Base-by-base conservation (phyloP, 1,140 invertebrate species). In the Amphibalanus amphitrite region DNA sequence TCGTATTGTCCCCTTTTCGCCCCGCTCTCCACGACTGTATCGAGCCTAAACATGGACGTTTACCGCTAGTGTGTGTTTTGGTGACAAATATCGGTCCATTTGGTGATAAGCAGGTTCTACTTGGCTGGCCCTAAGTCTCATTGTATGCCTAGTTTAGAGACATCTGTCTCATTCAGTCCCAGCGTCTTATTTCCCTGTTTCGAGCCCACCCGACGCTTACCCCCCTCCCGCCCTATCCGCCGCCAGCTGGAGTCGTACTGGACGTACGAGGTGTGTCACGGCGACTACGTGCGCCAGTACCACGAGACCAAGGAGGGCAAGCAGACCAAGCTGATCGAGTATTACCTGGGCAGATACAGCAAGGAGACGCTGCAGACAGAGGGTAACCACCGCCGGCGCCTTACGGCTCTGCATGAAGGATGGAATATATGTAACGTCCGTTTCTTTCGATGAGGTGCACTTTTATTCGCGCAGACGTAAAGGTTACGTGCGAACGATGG, bases 251-350 rank as follows among this genome's bases (percentile, higher is more conserved):
- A 98, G 80, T 88, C 89, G 65, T 98, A 96, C 80, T 98, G 95
- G 96, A 94, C 91, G 0, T 98, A 98, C 82, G 94, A 98, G 82
- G 83, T 98, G 17, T 98, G 96, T 78, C 95, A 98, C 83, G 94
- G 94, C 8, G 84, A 85, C 75, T 88, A 90, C 79, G 86, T 98
- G 3, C 83, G 90, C 20, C 96, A 98, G 78, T 98, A 94, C 81
- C 95, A 98, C 80, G 95, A 97, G 81, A 92, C 64, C 64, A 65
- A 26, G 74, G 93, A 96, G 81, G 90, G 87, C 74, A 92, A 91
- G 78, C 88, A 97, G 81, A 92, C 64, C 64, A 65, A 26, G 64
- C 80, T 88, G 0, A 90, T 93, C 79, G 89, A 93, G 77, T 94
- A 88, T 78, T 88, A 84, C 74, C 80, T 95, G 8, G 92, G 92